phyloP scores from a whole-genome alignment of 2,888 invertebrate species.

The Tenodera sinensis region DNA sequence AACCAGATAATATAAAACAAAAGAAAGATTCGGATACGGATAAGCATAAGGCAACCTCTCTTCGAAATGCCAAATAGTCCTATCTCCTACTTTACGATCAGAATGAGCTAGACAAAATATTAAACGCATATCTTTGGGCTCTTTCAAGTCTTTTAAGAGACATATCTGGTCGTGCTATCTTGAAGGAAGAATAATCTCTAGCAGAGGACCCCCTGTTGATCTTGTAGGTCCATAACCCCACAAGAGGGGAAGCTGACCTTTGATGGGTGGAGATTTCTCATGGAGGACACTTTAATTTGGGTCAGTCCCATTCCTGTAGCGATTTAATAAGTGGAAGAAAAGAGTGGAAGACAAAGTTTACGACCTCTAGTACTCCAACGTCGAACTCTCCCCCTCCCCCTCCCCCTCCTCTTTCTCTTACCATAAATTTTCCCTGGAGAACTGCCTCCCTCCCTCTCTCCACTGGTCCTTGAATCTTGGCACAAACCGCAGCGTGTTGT shows the following conservation, averaged over 20 bases:
- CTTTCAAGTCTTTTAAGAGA: no score
- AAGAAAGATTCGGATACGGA: no score
- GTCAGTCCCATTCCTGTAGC: not conserved
- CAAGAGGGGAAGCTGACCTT: not conserved
- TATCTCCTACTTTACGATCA: no score
- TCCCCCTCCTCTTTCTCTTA: not conserved
- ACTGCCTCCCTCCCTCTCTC: not conserved
- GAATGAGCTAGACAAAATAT: no score
- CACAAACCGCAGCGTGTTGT: not conserved
- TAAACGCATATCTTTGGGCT: no score
- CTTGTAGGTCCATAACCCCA: not conserved
- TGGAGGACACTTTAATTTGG: not conserved
- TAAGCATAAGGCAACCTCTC: no score
- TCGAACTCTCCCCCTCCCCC: not conserved
- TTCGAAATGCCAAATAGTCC: no score
- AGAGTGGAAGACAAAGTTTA: not conserved
- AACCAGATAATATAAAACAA: no score
- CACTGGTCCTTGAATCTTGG: not conserved
- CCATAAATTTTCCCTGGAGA: not conserved
- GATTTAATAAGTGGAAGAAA: not conserved
- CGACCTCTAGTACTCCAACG: not conserved
- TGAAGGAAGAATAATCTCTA: no score
- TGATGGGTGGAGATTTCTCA: not conserved
- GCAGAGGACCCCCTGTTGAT: not conserved
- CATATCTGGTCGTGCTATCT: no score